Evolutionary conservation across 2,797 vertebrate species (phyloP).

Genomic region (Esox masquinongy): DNA sequence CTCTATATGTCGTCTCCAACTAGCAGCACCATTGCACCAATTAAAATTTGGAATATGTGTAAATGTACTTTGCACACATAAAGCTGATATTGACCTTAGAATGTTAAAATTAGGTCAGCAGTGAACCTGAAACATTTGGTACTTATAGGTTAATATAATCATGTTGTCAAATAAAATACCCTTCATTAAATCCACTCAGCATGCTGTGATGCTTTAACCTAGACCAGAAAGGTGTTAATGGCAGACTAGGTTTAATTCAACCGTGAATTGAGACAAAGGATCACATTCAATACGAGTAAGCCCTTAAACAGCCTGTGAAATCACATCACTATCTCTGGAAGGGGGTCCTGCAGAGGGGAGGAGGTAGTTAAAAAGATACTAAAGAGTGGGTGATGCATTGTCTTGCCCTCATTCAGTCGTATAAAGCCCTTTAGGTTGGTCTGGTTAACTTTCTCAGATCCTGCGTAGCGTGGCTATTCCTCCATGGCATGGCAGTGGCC

Average conservation of each 20-base stretch:
- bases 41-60: no score
- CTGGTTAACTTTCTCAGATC: slow-evolving; percentile 46
- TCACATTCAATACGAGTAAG: slow-evolving; percentile 64
- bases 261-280: slow-evolving; percentile 59
- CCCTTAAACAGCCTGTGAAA: slow-evolving; percentile 72
- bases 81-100: neutral
- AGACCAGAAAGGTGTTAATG: slow-evolving; percentile 67
- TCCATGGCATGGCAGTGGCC: slow-evolving; percentile 29
- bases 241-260: slow-evolving; percentile 72
- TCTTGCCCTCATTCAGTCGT: slow-evolving; percentile 54
- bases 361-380: slow-evolving; percentile 74
- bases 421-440: slow-evolving; percentile 37
- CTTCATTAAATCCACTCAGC: slow-evolving; percentile 55
- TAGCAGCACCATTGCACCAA: no score
- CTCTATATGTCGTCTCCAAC: no score
- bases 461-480: slow-evolving; percentile 17
- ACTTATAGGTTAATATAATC: slow-evolving; percentile 62
- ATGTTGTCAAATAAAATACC: slow-evolving; percentile 55
- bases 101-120: neutral
- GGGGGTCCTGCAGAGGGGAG: slow-evolving; percentile 59
- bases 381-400: slow-evolving; percentile 61
- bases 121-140: slow-evolving; percentile 7
- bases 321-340: slow-evolving; percentile 65
- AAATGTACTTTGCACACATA: no score
- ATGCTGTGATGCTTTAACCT: slow-evolving; percentile 63